A percentile compares a stretch with the other conserved stretches of the same genome.
These are phyloP conservation scores for Pollenia labialis DNA, from an alignment of 2,888 invertebrate species.

Conservation along the genomic window DNA sequence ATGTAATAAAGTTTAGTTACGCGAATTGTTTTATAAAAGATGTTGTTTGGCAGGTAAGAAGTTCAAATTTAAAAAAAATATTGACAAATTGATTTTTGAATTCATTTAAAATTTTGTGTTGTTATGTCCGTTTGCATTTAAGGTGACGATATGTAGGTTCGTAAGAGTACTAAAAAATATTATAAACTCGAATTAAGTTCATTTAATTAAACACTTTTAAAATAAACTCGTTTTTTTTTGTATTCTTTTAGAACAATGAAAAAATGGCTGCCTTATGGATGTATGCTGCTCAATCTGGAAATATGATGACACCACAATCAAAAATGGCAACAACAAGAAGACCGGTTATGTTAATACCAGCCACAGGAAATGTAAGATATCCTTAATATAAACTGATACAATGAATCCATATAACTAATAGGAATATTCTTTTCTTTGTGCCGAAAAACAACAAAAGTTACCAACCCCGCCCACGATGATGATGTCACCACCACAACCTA, in stretches of 20 bases:
- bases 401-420: neutral
- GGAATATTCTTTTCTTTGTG: neutral
- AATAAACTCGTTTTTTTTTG: neutral
- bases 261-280: conserved; percentile 82
- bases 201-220: neutral
- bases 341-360: conserved; percentile 82
- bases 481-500: conserved; percentile 59
- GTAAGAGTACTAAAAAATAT: too few species aligned
- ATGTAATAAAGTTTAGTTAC: too few species aligned
- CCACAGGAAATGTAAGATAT: conserved; percentile 78
- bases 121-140: too few species aligned
- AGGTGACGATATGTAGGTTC: too few species aligned
- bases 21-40: too few species aligned
- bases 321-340: conserved; percentile 75
- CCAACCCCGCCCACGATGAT: conserved; percentile 72
- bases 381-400: neutral
- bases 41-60: too few species aligned
- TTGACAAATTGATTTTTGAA: too few species aligned
- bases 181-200: conserved; percentile 11
- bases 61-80: too few species aligned
- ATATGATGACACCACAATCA: conserved; percentile 74
- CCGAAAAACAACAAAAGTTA: conserved; percentile 21
- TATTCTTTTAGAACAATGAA: conserved; percentile 77
- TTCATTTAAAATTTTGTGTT: too few species aligned
- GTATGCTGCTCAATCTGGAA: conserved; percentile 80